Conservation (phyloP, 1,140 invertebrate genomes). For the Euborellia annulipes region DNA sequence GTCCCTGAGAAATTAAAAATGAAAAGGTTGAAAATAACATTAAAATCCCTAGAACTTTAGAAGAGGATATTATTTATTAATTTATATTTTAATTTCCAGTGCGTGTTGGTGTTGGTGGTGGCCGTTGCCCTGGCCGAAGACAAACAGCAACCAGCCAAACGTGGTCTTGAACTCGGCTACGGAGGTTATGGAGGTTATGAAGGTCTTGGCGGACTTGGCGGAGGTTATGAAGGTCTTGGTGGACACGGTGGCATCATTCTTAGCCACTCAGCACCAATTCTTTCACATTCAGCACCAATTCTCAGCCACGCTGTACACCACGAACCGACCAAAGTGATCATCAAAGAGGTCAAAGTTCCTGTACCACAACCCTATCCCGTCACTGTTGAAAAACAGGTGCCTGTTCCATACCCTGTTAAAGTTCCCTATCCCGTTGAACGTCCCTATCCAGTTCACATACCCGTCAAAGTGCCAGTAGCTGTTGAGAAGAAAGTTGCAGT, state of each 20-base stretch:
- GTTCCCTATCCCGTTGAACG: background rate
- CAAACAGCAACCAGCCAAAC: background rate
- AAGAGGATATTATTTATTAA: too few species aligned
- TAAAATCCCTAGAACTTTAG: too few species aligned
- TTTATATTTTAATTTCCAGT: too few species aligned
- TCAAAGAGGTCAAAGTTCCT: background rate
- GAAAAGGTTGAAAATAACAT: too few species aligned
- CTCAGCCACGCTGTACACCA: background rate
- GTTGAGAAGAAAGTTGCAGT: background rate
- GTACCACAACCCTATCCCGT: slow-evolving; percentile 2
- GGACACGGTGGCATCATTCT: too few species aligned
- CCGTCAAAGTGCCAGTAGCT: background rate
- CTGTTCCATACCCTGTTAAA: background rate
- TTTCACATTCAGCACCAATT: too few species aligned
- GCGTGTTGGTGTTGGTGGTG: background rate
- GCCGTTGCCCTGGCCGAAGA: background rate
- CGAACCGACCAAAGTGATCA: background rate
- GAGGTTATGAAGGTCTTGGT: background rate
- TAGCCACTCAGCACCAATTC: too few species aligned
- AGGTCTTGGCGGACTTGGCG: background rate
- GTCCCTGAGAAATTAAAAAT: too few species aligned
- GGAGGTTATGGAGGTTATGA: background rate
- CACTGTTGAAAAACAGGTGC: background rate
- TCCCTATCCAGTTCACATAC: background rate
- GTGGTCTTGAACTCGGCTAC: background rate